Evolutionary conservation across 2,113 vertebrate species (phyloP).

Genomic region (Gopherus flavomarginatus): DNA sequence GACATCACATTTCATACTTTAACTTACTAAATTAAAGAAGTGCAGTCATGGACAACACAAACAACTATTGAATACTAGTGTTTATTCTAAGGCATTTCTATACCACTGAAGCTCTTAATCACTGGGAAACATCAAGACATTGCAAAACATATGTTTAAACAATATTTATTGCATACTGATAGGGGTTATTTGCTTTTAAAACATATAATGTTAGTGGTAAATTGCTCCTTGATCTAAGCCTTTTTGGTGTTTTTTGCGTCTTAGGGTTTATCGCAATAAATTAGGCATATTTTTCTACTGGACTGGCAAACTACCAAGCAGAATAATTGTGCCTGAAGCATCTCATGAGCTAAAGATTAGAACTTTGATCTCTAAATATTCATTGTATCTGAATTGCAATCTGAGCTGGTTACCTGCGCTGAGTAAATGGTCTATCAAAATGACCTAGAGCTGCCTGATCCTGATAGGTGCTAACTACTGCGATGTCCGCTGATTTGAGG

Average conservation of each 20-base stretch:
- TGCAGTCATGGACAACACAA: neutral
- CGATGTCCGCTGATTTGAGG: neutral
- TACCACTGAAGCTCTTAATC: neutral
- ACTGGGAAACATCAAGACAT: neutral
- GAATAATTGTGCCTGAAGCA: neutral
- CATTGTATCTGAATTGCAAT: neutral
- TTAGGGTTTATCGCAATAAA: neutral
- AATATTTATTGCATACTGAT: neutral
- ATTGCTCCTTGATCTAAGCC: neutral
- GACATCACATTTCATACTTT: neutral
- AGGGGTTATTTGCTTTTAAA: neutral
- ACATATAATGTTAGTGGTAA: neutral
- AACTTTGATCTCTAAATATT: neutral
- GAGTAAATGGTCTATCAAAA: neutral
- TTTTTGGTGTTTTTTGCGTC: neutral
- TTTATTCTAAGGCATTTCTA: neutral
- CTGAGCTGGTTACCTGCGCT: neutral
- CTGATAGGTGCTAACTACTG: neutral
- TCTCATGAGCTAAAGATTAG: neutral
- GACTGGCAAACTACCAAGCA: neutral
- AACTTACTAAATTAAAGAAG: neutral
- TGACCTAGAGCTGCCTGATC: neutral
- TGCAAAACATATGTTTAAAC: neutral
- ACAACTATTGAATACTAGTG: neutral
- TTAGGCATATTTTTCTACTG: neutral